Evolutionary conservation across 2,888 invertebrate genomes (phyloP).

Genomic region (Alloscopus bannaensis): DNA sequence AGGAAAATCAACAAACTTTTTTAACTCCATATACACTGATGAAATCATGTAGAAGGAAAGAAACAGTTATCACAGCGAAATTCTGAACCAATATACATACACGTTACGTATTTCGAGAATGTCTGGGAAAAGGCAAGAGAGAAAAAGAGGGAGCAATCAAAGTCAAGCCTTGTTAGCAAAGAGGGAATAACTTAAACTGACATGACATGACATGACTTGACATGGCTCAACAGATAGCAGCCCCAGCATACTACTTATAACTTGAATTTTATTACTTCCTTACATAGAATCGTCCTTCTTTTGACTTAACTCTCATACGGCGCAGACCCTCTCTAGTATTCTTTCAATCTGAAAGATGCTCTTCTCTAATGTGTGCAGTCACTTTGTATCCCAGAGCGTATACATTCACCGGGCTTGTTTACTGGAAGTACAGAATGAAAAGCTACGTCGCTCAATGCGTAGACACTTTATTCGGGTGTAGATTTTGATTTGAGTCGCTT

Average conservation of each 20-base stretch:
- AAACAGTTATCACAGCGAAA: too few relatives aligned
- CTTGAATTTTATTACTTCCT: conserved; percentile 63
- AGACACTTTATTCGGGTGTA: conserved; percentile 8
- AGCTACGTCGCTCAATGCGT: too few relatives aligned
- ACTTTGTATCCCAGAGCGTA: too few relatives aligned
- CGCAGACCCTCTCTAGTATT: too few relatives aligned
- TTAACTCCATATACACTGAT: too few relatives aligned
- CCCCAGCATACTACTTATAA: conserved; percentile 56
- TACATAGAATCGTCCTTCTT: conserved; percentile 32
- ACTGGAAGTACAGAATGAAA: too few relatives aligned
- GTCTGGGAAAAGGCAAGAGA: conserved; percentile 39
- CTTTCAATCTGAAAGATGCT: too few relatives aligned
- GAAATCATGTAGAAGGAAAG: too few relatives aligned
- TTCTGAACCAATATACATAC: conserved; percentile 23
- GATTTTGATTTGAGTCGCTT: conserved; percentile 61
- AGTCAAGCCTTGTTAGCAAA: conserved; percentile 65
- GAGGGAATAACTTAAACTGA: conserved; percentile 65
- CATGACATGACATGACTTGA: conserved; percentile 64
- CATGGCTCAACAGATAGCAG: conserved; percentile 65
- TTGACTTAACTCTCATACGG: too few relatives aligned
- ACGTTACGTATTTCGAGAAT: too few relatives aligned
- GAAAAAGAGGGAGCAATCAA: conserved; percentile 59
- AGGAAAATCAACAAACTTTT: conserved; percentile 50
- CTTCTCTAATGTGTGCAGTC: too few relatives aligned
- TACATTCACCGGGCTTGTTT: too few relatives aligned